Evolutionary conservation across 1,140 invertebrate species (phyloP).

Genomic region (Platorchestia sp.): DNA sequence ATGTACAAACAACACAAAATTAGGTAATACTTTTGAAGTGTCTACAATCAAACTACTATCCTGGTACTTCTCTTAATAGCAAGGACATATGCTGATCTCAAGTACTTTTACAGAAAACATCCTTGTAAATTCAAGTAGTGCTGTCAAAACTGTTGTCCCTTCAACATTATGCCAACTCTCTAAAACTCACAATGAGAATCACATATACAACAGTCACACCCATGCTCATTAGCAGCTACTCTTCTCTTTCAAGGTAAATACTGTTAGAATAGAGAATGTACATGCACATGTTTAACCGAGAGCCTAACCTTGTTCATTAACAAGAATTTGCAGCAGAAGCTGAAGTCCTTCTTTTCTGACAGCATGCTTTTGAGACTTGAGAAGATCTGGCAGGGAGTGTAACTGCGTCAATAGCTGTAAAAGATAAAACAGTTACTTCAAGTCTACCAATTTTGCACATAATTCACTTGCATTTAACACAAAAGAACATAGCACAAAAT

Average conservation of each 20-base stretch:
- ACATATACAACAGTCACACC: background rate
- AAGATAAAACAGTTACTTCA: background rate
- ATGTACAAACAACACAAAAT: no score
- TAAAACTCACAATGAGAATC: no score
- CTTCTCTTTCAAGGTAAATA: background rate
- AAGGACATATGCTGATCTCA: no score
- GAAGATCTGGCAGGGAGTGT: constrained; percentile 2
- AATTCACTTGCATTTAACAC: background rate
- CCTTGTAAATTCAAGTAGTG: no score
- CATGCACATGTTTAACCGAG: background rate
- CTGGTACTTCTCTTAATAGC: no score
- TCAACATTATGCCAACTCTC: no score
- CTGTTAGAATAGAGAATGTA: background rate
- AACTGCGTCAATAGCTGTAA: constrained; percentile 25
- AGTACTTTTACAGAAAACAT: no score
- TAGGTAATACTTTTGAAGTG: no score
- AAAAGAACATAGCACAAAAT: background rate
- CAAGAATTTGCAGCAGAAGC: constrained; percentile 30
- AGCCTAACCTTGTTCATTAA: constrained; percentile 24
- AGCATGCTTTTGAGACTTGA: constrained; percentile 33
- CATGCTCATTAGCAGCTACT: background rate
- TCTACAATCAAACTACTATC: no score
- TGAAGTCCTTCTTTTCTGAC: constrained; percentile 6
- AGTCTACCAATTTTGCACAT: no score
- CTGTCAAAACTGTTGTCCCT: no score